phyloP scores from a whole-genome alignment of 2,888 invertebrate species.

The Nesidiocoris tenuis region DNA sequence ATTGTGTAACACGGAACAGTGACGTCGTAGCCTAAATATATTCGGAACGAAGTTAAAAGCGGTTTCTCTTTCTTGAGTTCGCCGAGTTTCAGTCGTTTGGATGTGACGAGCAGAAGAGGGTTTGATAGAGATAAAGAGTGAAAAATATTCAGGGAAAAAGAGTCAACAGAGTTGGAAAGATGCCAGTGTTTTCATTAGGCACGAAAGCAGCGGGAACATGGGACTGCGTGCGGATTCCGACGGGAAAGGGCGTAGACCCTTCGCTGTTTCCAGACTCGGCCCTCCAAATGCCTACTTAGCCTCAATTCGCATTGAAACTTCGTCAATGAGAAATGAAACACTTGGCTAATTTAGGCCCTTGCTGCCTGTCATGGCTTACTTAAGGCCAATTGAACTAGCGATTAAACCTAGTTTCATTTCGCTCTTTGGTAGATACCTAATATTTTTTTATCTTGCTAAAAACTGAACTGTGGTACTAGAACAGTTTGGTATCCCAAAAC shows the following conservation, averaged over 20 bases:
- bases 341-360: too few relatives aligned
- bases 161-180: constrained; percentile 36
- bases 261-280: too few relatives aligned
- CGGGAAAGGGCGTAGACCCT: neutral
- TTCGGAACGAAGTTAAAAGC: neutral
- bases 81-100: neutral
- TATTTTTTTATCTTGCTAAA: too few relatives aligned
- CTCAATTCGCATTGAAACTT: too few relatives aligned
- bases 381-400: too few relatives aligned
- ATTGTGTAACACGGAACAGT: neutral
- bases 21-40: neutral
- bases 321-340: too few relatives aligned
- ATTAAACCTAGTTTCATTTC: too few relatives aligned
- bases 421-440: too few relatives aligned
- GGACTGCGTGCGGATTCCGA: neutral
- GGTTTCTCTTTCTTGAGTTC: neutral
- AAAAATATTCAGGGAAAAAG: neutral
- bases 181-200: constrained; percentile 38
- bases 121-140: neutral
- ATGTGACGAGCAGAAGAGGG: neutral
- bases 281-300: too few relatives aligned
- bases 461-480: too few relatives aligned
- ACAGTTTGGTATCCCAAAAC: too few relatives aligned
- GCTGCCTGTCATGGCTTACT: too few relatives aligned
- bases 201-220: neutral